These are phyloP conservation scores for Lepus oiostolus DNA, from an alignment of 2,797 vertebrate genomes.

Conservation along the genomic window DNA sequence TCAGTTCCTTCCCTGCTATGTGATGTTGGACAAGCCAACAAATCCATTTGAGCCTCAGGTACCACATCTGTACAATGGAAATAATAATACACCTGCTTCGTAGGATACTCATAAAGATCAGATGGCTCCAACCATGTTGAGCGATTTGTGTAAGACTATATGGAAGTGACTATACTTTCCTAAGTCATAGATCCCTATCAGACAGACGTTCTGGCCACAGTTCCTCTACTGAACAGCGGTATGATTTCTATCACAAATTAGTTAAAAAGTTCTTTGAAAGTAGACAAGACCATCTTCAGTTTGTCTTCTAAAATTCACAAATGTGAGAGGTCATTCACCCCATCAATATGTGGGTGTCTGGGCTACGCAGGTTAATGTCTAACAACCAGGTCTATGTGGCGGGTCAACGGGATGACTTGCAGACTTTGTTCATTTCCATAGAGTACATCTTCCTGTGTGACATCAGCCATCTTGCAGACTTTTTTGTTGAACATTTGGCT, in stretches of 20 bases:
- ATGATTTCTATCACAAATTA: not conserved
- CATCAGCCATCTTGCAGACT: slow-evolving; percentile 9
- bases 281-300: not conserved
- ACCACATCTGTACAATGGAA: not conserved
- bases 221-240: not conserved
- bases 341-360: not conserved
- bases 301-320: slow-evolving; percentile 45
- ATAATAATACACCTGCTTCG: not conserved
- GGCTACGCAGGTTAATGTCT: not conserved
- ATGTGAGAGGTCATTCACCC: not conserved
- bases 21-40: slow-evolving; percentile 30
- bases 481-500: slow-evolving; percentile 8
- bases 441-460: not conserved
- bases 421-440: not conserved
- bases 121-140: not conserved
- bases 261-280: slow-evolving; percentile 28
- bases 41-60: slow-evolving; percentile 4
- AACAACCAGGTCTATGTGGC: not conserved
- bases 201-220: not conserved
- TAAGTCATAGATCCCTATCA: not conserved
- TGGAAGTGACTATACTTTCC: not conserved
- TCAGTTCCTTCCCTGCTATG: not conserved
- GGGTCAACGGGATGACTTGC: not conserved
- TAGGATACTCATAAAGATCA: slow-evolving; percentile 16
- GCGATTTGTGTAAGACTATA: not conserved